Base-by-base conservation (phyloP, 2,888 invertebrate genomes). In the Fabriciana adippe region DNA sequence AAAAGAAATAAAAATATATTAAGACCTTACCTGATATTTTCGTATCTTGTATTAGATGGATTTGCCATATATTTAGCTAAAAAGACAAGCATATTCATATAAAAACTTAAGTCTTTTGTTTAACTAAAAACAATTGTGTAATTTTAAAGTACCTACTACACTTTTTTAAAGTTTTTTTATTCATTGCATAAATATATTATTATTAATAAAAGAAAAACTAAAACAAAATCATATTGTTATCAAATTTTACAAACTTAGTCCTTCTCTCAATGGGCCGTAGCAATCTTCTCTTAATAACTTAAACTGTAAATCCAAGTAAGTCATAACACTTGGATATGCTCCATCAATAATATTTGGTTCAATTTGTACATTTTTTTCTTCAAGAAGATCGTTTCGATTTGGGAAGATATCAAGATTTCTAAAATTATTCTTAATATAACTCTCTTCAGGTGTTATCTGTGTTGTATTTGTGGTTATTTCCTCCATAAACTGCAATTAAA, bases 301-400 rank as follows among this genome's bases (percentile, higher is more conserved):
- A 79, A 96, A 97, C 75, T 97, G 97, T n/a, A 95, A 89, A 75
- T 96, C 96, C 31, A 98, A 87, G 80, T 98, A 98, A 77, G 97
- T 94, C 56, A 95, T 93, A 11, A 95, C 90, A 78, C 92, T 92
- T 1, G 88, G 79, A 81, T 96, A 97, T 0, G 93, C 88, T 16
- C 96, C 96, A 55, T 93, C 83, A 0, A 93, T 82, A 64, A 95
- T 93, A 78, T 95, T 95, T 0, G 93, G 93, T 75, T 85, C 75
- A 26, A 92, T 84, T 48, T 86, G 78, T 1, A 73, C 92, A 65
- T 73, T 93, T 15, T 84, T 81, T 0, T 88, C 76, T 0, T 86
- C 88, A 0, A 95, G 93, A 76, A 94, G 90, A 66, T 95, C 93
- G 64, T 92, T 81, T 70, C 90, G 86, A 3, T 90, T 85, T 0